Base-by-base conservation (phyloP, 2,113 vertebrate genomes). In the Emberiza fucata region DNA sequence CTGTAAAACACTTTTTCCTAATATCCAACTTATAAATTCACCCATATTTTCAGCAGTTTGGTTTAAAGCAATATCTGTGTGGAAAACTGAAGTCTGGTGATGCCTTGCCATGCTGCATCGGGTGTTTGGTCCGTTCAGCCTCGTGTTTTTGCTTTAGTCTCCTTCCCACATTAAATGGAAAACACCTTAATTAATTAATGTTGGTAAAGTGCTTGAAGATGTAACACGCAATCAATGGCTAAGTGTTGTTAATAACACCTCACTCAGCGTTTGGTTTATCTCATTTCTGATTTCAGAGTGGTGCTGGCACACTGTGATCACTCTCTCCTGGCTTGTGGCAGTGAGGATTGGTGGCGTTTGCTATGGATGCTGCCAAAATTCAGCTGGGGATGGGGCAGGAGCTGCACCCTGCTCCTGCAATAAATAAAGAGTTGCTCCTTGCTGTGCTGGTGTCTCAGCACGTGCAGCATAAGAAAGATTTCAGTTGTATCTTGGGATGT, bases 171-270 rank as follows among this genome's bases (percentile, higher is more conserved):
- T 75, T 86, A 82, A 84, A 77, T 20, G 29, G 54, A 51, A 90
- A 82, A 92, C 93, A 64, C 86, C 78, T 92, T 78, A 90, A 94
- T 93, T 95, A 96, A 93, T 89, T 83, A 90, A 40, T 8, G 70
- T 59, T 86, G 53, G 70, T 84, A 14, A 79, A 86, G 86, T 42
- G 61, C 90, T 91, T 72, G 91, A 72, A 91, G 94, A 79, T 47
- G 84, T 72, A 75, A 81, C 25, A 9, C 0, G 1, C 72, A 53
- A 42, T 93, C 80, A 65, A 72, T 96, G 69, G 61, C 76, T 9
- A 1, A 81, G 56, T 70, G 80, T 72, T 95, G 14, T 61, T 64
- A 47, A 20, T 45, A 61, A 75, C 37, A 28, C 51, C 90, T 77
- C 1, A 2, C 60, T 91, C 45, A 12, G 83, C 5, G 0, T 28